Evolutionary conservation across 2,113 vertebrate species (phyloP).

Genomic region (Lichenostomus cassidix): DNA sequence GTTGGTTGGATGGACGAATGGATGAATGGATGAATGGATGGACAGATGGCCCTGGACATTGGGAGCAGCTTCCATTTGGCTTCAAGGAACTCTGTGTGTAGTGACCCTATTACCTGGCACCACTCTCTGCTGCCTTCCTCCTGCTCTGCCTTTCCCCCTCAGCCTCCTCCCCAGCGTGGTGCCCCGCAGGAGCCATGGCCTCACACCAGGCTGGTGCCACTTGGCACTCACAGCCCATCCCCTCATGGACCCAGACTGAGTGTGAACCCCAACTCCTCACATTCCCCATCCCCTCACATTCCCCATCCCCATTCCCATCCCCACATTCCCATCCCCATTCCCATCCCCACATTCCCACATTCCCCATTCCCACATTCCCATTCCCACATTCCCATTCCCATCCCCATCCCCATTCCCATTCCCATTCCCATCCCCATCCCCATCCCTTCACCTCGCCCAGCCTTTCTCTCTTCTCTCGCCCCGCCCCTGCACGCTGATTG

Average conservation of each 20-base stretch:
- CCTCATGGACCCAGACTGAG: accelerated
- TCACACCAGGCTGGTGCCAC: accelerated
- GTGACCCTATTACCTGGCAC: accelerated
- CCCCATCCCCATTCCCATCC: too few species aligned
- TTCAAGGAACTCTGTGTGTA: accelerated
- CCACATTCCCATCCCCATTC: not conserved
- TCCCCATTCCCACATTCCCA: too few species aligned
- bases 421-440: not conserved
- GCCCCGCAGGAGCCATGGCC: accelerated
- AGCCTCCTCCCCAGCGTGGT: accelerated
- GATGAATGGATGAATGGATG: too few species aligned
- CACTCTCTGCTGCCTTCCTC: not conserved
- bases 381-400: too few species aligned
- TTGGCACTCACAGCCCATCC: too few species aligned
- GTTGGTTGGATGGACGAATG: too few species aligned
- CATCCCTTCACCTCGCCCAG: too few species aligned
- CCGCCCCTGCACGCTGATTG: not conserved
- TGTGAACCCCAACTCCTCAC: too few species aligned
- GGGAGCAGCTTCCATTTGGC: not conserved
- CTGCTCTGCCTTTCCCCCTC: too few species aligned
- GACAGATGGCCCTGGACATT: accelerated
- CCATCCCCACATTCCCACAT: not conserved
- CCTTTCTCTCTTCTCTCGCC: too few species aligned
- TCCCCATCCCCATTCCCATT: not conserved
- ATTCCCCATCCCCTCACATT: accelerated